phyloP scores from a whole-genome alignment of 2,888 invertebrate genomes.

The Helleia helle region DNA sequence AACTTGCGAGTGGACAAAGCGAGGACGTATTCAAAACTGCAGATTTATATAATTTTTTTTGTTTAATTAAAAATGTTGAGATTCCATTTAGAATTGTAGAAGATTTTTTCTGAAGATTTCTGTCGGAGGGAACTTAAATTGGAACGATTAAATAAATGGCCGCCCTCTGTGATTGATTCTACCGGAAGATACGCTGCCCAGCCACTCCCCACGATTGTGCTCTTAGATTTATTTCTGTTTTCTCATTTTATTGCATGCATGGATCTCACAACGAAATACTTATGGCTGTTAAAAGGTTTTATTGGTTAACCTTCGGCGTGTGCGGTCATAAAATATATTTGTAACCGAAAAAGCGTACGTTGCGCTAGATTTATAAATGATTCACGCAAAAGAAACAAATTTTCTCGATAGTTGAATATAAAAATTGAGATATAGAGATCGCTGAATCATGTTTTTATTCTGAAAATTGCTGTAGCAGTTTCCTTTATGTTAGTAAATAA shows the following conservation, averaged over 20 bases:
- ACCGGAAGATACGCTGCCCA: constrained; percentile 31
- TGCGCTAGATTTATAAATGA: constrained; percentile 64
- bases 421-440: constrained; percentile 63
- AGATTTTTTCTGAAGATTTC: too few relatives aligned
- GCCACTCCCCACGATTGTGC: constrained; percentile 43
- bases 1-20: constrained; percentile 29
- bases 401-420: constrained; percentile 62
- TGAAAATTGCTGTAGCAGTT: constrained; percentile 65
- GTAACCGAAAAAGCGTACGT: constrained; percentile 65
- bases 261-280: constrained; percentile 72
- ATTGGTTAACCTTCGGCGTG: constrained; percentile 72
- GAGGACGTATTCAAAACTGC: constrained; percentile 28
- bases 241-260: constrained; percentile 69
- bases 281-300: constrained; percentile 73
- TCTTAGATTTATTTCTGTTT: constrained; percentile 66
- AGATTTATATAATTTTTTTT: background rate
- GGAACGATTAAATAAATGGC: constrained; percentile 22
- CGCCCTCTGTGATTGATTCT: constrained; percentile 60
- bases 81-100: too few relatives aligned
- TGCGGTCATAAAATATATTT: constrained; percentile 71
- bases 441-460: constrained; percentile 68
- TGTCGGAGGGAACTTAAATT: constrained; percentile 62
- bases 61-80: too few relatives aligned
- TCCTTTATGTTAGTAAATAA: constrained; percentile 51
- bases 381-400: constrained; percentile 69